Percentiles rank a stretch among this genome's conserved stretches.
These are phyloP conservation scores for Drosophila lacteicornis DNA, from an alignment of 1,140 invertebrate genomes.

Conservation along the genomic window DNA sequence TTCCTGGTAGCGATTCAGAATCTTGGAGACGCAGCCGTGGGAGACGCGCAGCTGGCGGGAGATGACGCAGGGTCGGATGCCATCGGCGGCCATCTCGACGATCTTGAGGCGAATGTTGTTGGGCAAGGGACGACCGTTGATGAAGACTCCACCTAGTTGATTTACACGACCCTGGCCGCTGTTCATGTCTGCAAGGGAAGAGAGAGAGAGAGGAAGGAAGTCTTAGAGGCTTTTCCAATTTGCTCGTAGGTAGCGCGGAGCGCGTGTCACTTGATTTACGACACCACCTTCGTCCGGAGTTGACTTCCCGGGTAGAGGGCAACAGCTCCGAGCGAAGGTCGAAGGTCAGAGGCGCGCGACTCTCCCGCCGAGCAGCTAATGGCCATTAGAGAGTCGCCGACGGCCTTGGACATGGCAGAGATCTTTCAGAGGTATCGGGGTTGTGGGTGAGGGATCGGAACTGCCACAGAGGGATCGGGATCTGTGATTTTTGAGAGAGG, in stretches of 20 bases:
- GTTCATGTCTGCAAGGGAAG: conserved; percentile 76
- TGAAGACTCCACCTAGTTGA: conserved; percentile 93
- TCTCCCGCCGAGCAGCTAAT: conserved; percentile 53
- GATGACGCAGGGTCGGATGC: conserved; percentile 92
- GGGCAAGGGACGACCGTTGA: conserved; percentile 92
- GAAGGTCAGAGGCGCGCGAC: conserved; percentile 50
- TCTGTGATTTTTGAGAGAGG: background rate
- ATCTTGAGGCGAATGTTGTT: conserved; percentile 92
- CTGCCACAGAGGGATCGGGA: background rate
- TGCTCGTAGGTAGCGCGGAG: conserved; percentile 34
- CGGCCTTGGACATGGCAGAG: conserved; percentile 21
- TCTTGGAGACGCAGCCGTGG: conserved; percentile 94
- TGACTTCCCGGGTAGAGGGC: conserved; percentile 69
- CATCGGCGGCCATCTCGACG: conserved; percentile 92
- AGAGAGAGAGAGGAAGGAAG: conserved; percentile 22
- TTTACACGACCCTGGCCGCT: conserved; percentile 92
- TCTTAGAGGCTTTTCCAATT: conserved; percentile 50
- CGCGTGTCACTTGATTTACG: conserved; percentile 80
- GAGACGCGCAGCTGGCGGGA: conserved; percentile 92
- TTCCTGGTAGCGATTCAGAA: conserved; percentile 93
- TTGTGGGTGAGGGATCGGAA: background rate
- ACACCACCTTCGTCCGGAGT: conserved; percentile 53
- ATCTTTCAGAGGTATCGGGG: background rate
- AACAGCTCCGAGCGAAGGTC: conserved; percentile 51
- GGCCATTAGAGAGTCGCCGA: conserved; percentile 46